Evolutionary conservation across 2,113 vertebrate species (phyloP).

Genomic region (Zosterops hypoxanthus): DNA sequence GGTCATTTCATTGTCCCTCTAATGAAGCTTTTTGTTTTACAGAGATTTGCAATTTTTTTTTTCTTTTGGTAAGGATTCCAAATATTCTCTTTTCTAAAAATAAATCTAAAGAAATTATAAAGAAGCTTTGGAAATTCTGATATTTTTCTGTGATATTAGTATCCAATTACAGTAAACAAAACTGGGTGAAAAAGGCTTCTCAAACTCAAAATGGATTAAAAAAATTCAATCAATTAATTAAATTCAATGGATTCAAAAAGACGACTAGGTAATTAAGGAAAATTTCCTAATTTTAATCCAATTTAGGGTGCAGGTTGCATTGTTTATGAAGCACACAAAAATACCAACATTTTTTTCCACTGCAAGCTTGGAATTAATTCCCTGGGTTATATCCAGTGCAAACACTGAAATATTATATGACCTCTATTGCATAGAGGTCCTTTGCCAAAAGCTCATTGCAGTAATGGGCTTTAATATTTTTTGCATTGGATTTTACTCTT

Average conservation of each 20-base stretch:
- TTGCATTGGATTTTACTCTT: constrained; percentile 22
- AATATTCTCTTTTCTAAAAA: background rate
- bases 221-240: background rate
- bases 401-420: constrained; percentile 14
- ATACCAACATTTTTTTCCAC: background rate
- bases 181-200: background rate
- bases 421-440: background rate
- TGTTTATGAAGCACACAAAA: background rate
- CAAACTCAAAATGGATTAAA: background rate
- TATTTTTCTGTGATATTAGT: background rate
- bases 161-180: background rate
- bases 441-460: constrained; percentile 27
- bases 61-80: background rate
- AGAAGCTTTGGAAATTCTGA: background rate
- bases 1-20: background rate
- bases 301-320: background rate
- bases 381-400: background rate
- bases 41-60: background rate
- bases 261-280: background rate
- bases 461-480: constrained; percentile 36
- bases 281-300: background rate
- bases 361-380: background rate
- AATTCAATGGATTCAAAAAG: background rate
- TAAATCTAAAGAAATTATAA: background rate
- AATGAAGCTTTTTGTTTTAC: background rate